Evolutionary conservation across 1,140 invertebrate genomes (phyloP), one percentile per base, ranked within the genome.

Genomic region (Hyphantria cunea): DNA sequence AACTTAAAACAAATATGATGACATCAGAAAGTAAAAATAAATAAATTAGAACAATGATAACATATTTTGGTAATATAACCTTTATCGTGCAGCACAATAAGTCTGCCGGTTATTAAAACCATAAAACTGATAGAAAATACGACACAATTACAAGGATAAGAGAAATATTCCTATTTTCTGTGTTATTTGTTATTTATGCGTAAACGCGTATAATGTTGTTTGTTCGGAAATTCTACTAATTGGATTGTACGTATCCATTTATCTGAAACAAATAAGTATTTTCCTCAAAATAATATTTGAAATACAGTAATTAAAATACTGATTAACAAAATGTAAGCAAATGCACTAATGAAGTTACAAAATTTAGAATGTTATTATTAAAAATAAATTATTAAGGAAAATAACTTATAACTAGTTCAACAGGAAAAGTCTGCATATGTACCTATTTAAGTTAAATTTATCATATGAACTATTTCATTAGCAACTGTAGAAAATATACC

Each of bases 381-480:
- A 49, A 25, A 42, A 17, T 55, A 55, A 56, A 32, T 34, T 7
- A 39, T 39, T 39, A 15, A 56, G 32, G 42, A 31, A 56, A 56
- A 56, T 56, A 56, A 56, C 13, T 45, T 44, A 25, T 13, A 3
- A 31, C 34, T 55, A 25, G 31, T 47, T 45, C 39, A 56, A 48
- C 54, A 58, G 55, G 55, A 58, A 48, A 58, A 58, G 17, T 45
- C 14, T 44, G 8, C 7, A 49, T 45, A 11, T 13, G 37, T 5
- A 11, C 13, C n/a, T 9, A 37, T 49, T 48, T 37, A 55, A 55
- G 31, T 37, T 25, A 1, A 25, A 3, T 37, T 31, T 55, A 55
- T 44, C 41, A 55, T 47, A 47, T 32, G 10, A 44, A 12, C 13
- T 55, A 55, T 55, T 55, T 55, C 41, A 58, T 58, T 58, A 58